phyloP scores from a whole-genome alignment of 2,888 invertebrate genomes.

The Dasypolia templi region DNA sequence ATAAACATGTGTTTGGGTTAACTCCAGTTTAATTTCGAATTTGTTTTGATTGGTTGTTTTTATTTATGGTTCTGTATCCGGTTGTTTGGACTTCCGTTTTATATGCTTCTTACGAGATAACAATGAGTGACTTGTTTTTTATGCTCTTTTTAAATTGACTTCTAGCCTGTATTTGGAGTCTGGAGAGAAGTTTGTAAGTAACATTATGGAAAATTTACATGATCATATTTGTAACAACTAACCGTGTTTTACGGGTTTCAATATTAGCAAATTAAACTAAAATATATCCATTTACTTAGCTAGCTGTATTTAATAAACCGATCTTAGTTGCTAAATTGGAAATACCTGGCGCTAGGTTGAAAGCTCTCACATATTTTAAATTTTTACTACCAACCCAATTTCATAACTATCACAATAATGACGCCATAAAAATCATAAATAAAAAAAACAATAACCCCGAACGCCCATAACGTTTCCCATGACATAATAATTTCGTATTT shows the following conservation, averaged over 20 bases:
- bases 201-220: not conserved
- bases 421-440: constrained; percentile 55
- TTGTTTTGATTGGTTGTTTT: constrained; percentile 85
- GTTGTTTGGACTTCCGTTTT: constrained; percentile 76
- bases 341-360: constrained; percentile 17
- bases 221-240: not conserved
- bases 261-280: not conserved
- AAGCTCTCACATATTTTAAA: constrained; percentile 45
- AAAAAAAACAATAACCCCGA: constrained; percentile 65
- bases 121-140: constrained; percentile 42
- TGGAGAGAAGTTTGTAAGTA: not conserved
- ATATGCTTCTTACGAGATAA: constrained; percentile 62
- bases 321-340: not conserved
- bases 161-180: not conserved
- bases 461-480: constrained; percentile 81
- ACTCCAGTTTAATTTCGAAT: constrained; percentile 87
- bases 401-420: constrained; percentile 43
- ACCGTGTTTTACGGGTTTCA: not conserved
- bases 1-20: constrained; percentile 86
- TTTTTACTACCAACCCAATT: constrained; percentile 46
- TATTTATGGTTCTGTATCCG: constrained; percentile 80
- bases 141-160: not conserved
- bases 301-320: not conserved
- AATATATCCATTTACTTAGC: not conserved
- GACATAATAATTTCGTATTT: constrained; percentile 73